Evolutionary conservation across 2,113 vertebrate genomes (phyloP).

Genomic region (Thomomys bottae): DNA sequence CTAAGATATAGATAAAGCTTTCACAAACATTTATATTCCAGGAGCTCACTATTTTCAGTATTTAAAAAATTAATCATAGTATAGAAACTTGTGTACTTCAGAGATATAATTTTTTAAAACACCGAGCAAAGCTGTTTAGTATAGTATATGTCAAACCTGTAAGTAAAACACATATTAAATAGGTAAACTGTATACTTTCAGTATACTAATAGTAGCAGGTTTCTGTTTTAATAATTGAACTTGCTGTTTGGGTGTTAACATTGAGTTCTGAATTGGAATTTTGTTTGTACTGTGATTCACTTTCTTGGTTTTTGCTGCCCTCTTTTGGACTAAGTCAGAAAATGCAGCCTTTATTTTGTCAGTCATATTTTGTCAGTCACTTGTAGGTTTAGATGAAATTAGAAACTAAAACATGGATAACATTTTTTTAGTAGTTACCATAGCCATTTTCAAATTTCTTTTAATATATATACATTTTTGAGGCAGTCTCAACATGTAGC

Average conservation of each 20-base stretch:
- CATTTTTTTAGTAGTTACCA: not conserved
- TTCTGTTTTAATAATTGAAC: conserved; percentile 41
- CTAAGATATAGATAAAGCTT: not conserved
- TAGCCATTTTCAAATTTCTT: not conserved
- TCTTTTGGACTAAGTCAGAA: conserved; percentile 70
- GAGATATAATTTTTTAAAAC: not conserved
- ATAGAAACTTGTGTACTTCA: not conserved
- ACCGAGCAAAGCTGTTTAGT: not conserved
- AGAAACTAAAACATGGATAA: conserved; percentile 27
- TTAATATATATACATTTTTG: not conserved
- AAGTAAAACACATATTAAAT: conserved; percentile 40
- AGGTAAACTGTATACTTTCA: not conserved
- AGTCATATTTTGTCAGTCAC: not conserved
- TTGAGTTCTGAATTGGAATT: conserved; percentile 39
- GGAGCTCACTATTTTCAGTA: conserved; percentile 22
- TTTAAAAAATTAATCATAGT: conserved; percentile 5
- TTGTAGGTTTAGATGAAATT: conserved; percentile 29
- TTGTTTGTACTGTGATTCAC: not conserved
- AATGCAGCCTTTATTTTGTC: conserved; percentile 29
- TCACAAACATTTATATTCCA: conserved; percentile 28
- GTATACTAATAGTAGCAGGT: not conserved
- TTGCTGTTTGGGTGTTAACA: conserved; percentile 4
- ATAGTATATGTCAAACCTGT: not conserved
- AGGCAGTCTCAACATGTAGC: not conserved
- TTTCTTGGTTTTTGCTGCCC: conserved; percentile 74